phyloP scores from a whole-genome alignment of 2,113 vertebrate genomes.

The Leptodactylus fuscus region DNA sequence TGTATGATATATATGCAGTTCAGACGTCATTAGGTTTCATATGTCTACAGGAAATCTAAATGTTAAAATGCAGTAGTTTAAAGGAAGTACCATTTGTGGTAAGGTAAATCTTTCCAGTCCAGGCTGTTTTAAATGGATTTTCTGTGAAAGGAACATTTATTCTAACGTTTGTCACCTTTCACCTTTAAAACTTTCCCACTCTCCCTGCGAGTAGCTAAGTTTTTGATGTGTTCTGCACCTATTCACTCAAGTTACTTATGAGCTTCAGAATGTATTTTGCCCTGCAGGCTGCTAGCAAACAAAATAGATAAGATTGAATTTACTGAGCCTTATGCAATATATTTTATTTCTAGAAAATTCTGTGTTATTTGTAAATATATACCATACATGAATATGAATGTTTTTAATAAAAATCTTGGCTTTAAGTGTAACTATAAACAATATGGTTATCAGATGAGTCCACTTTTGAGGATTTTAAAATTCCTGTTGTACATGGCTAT shows the following conservation, averaged over 20 bases:
- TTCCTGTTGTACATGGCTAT: too few species aligned
- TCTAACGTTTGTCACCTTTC: slow-evolving; percentile 53
- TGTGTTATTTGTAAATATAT: not conserved
- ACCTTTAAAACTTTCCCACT: slow-evolving; percentile 49
- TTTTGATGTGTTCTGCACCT: slow-evolving; percentile 36
- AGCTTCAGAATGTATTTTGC: slow-evolving; percentile 1
- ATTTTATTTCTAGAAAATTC: not conserved
- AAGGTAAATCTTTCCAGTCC: slow-evolving; percentile 49
- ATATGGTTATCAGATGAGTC: not conserved
- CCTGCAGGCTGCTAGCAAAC: not conserved
- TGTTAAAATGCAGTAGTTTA: slow-evolving; percentile 52
- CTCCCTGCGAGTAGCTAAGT: slow-evolving; percentile 8
- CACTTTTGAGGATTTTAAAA: not conserved
- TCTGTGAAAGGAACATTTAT: slow-evolving; percentile 49
- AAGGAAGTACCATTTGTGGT: slow-evolving; percentile 52
- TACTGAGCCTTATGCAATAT: not conserved
- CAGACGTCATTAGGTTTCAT: slow-evolving; percentile 49
- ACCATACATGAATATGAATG: not conserved
- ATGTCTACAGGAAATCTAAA: slow-evolving; percentile 51
- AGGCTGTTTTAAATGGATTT: slow-evolving; percentile 46
- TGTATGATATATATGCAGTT: slow-evolving; percentile 35
- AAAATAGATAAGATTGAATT: slow-evolving; percentile 16
- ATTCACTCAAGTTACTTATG: slow-evolving; percentile 30
- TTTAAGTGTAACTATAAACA: not conserved
- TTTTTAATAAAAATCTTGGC: not conserved